These are phyloP conservation scores for Drosophila mauritiana DNA, from an alignment of 1,140 invertebrate genomes.

Conservation along the genomic window DNA sequence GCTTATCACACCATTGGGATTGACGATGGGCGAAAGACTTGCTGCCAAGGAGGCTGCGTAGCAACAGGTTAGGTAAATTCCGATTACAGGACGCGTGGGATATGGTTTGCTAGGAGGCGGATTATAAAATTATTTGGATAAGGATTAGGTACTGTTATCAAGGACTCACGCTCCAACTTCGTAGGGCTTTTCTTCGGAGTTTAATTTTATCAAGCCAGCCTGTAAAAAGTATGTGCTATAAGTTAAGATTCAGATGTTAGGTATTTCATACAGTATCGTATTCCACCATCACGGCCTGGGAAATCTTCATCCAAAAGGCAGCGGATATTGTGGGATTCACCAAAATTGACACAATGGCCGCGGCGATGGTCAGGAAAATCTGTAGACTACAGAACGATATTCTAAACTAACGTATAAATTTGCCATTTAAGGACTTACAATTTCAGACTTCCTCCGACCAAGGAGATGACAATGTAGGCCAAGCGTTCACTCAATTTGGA, in stretches of 20 bases:
- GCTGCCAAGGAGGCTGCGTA: constrained; percentile 35
- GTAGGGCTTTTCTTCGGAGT: constrained; percentile 43
- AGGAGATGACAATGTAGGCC: neutral
- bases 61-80: constrained; percentile 49
- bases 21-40: constrained; percentile 44
- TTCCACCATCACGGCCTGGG: constrained; percentile 35
- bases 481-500: constrained; percentile 49
- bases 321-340: constrained; percentile 22
- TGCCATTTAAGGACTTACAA: constrained; percentile 6
- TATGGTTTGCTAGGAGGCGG: constrained; percentile 27
- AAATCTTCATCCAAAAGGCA: constrained; percentile 60
- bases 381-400: constrained; percentile 34
- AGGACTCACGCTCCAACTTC: constrained; percentile 52
- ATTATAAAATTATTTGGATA: too few species aligned
- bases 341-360: neutral
- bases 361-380: neutral
- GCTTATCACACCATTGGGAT: constrained; percentile 31
- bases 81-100: constrained; percentile 46
- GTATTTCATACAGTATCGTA: constrained; percentile 22
- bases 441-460: constrained; percentile 18
- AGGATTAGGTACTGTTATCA: neutral
- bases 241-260: too few species aligned
- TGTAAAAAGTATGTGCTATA: neutral
- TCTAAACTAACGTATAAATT: neutral
- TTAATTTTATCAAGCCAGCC: constrained; percentile 26